These are phyloP conservation scores for Heliconius himera DNA, from an alignment of 1,140 invertebrate genomes.

Conservation along the genomic window DNA sequence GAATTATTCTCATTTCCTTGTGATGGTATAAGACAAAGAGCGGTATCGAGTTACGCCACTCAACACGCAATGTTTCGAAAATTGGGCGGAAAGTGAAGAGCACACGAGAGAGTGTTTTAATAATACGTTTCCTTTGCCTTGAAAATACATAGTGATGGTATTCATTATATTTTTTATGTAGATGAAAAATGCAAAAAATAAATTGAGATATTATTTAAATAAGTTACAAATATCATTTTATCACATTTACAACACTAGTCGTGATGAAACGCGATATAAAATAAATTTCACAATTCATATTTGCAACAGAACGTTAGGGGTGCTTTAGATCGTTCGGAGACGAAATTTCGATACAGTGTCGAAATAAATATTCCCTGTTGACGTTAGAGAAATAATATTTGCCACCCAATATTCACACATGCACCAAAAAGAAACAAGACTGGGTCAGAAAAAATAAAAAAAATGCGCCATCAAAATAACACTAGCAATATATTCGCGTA, in stretches of 20 bases:
- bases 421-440: slow-evolving; percentile 31
- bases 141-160: no score
- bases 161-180: no score
- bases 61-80: no score
- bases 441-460: slow-evolving; percentile 28
- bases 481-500: slow-evolving; percentile 40
- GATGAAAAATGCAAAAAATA: no score
- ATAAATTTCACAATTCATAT: background rate
- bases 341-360: background rate
- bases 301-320: background rate
- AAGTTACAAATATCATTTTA: no score
- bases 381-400: slow-evolving; percentile 39
- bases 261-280: background rate
- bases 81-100: no score
- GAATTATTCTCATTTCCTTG: background rate
- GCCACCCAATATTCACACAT: slow-evolving; percentile 39
- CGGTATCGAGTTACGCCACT: no score
- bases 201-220: no score
- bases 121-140: no score
- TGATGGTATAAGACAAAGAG: no score
- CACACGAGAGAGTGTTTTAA: no score
- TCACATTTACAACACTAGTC: background rate
- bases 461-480: slow-evolving; percentile 44
- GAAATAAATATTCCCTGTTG: slow-evolving; percentile 27
- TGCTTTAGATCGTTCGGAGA: background rate